Conservation (phyloP, 2,888 invertebrate species). For the Meiosimyza platycephala region DNA sequence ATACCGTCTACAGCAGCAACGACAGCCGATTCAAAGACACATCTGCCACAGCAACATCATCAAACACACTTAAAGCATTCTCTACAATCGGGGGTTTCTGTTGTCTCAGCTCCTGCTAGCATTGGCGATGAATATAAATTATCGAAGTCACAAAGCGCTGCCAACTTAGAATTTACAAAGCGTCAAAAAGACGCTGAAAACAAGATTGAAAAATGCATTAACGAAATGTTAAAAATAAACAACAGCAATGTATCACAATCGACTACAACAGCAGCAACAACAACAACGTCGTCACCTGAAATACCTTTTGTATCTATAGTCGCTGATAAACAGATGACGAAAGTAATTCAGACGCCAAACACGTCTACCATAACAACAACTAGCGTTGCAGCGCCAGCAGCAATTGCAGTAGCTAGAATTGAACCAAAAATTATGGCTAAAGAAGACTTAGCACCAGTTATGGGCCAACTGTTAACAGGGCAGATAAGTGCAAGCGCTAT, state of each 20-base stretch:
- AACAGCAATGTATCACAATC: constrained; percentile 40
- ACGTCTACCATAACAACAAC: constrained; percentile 9
- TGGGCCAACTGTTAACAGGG: constrained; percentile 2
- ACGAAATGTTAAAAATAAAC: constrained; percentile 64
- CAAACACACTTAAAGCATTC: constrained; percentile 31
- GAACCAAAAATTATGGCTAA: constrained; percentile 49
- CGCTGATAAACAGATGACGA: constrained; percentile 12
- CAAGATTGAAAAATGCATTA: constrained; percentile 65
- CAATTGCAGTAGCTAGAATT: constrained; percentile 32
- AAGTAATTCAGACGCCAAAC: constrained; percentile 13
- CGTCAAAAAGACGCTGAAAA: constrained; percentile 66
- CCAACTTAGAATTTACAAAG: constrained; percentile 55
- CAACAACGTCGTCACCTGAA: constrained; percentile 34
- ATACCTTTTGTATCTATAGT: not conserved
- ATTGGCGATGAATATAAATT: constrained; percentile 46
- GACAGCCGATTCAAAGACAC: constrained; percentile 38
- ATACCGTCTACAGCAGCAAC: constrained; percentile 52
- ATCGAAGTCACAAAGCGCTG: constrained; percentile 57
- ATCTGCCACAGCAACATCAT: constrained; percentile 38
- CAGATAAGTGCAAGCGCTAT: constrained; percentile 16
- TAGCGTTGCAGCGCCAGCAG: constrained; percentile 28
- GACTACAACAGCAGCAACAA: constrained; percentile 43
- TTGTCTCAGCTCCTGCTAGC: constrained; percentile 9
- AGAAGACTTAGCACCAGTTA: constrained; percentile 47
- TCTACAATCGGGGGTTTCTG: constrained; percentile 13